Conservation (phyloP, 1,140 invertebrate species). For the Melanaphis sacchari region DNA sequence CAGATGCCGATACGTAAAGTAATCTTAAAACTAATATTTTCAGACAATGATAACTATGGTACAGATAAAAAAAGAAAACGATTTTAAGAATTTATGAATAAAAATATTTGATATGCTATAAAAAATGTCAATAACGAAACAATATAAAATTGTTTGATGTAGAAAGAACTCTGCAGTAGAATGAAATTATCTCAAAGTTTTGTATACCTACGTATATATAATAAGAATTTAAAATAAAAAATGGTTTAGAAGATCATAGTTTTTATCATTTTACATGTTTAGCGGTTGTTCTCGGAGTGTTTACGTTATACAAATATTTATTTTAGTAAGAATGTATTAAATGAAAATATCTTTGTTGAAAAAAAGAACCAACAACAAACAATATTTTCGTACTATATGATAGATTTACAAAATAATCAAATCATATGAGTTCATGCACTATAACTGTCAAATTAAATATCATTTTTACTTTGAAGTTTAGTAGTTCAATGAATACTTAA, state of each 20-base stretch:
- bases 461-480: not conserved
- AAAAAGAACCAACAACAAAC: constrained; percentile 15
- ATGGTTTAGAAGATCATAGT: constrained; percentile 1
- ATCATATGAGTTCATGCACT: not conserved
- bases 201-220: not conserved
- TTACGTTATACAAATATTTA: not conserved
- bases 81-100: not conserved
- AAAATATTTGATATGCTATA: not conserved
- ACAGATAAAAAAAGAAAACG: not conserved
- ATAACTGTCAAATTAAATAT: not conserved
- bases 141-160: not conserved
- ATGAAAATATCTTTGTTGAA: not conserved
- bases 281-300: not conserved
- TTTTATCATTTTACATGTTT: constrained; percentile 14
- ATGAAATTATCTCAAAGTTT: constrained; percentile 12
- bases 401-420: not conserved
- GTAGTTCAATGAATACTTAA: not conserved
- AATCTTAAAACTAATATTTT: constrained; percentile 5
- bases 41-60: not conserved
- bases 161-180: not conserved
- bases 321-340: constrained; percentile 12
- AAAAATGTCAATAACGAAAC: constrained; percentile 28
- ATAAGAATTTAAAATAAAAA: not conserved
- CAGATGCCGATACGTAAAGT: not conserved
- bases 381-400: not conserved